Percentiles rank a stretch among this genome's conserved stretches.
These are phyloP conservation scores for Caenorhabditis parvicauda DNA, from an alignment of 2,888 invertebrate genomes.

Conservation along the genomic window DNA sequence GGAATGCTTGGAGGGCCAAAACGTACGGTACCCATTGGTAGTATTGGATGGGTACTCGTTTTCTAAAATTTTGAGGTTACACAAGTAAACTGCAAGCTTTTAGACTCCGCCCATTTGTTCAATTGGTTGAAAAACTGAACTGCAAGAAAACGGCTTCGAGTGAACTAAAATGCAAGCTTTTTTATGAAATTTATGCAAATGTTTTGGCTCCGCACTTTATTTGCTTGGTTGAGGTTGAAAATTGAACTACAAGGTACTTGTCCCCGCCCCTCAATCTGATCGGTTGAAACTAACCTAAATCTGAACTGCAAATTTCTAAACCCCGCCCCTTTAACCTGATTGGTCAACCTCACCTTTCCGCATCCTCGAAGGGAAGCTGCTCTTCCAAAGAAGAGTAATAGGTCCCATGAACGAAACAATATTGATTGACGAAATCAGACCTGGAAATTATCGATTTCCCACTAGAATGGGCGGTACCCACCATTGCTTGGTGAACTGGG, in stretches of 20 bases:
- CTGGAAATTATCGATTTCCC: slow-evolving; percentile 2
- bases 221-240: neutral
- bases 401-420: slow-evolving; percentile 62
- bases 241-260: neutral
- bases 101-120: too few relatives aligned
- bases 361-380: slow-evolving; percentile 48
- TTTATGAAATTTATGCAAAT: too few relatives aligned
- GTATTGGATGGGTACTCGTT: slow-evolving; percentile 49
- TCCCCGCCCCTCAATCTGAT: neutral
- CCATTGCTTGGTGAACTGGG: slow-evolving; percentile 58
- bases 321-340: too few relatives aligned
- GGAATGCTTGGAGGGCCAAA: slow-evolving; percentile 57
- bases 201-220: too few relatives aligned
- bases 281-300: neutral
- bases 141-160: too few relatives aligned
- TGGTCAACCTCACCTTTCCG: slow-evolving; percentile 17
- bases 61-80: slow-evolving; percentile 17
- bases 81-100: too few relatives aligned
- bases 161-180: too few relatives aligned
- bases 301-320: neutral
- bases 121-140: too few relatives aligned
- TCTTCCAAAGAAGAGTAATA: slow-evolving; percentile 54
- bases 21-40: slow-evolving; percentile 63
- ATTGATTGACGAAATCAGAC: slow-evolving; percentile 56
- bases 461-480: neutral